phyloP scores from a whole-genome alignment of 2,888 invertebrate genomes.

The Criorhina ranunculi region DNA sequence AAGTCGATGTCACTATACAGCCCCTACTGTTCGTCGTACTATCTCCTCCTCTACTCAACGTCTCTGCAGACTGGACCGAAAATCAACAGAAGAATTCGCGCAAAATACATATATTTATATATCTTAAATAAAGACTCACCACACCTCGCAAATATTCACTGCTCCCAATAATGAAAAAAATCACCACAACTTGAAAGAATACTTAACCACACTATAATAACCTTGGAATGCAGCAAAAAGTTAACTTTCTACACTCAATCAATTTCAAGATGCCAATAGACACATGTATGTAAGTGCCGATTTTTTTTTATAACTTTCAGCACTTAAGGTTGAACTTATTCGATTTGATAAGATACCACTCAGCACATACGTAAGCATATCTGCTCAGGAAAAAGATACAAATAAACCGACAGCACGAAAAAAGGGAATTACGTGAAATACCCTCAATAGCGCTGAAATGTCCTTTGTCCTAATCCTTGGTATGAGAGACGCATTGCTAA shows the following conservation, averaged over 20 bases:
- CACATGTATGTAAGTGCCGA: background rate
- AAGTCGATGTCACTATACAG: too few relatives aligned
- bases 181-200: background rate
- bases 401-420: constrained; percentile 20
- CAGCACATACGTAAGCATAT: constrained; percentile 20
- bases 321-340: constrained; percentile 21
- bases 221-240: background rate
- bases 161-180: background rate
- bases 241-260: constrained; percentile 11
- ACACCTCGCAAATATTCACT: background rate
- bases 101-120: too few relatives aligned
- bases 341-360: constrained; percentile 19
- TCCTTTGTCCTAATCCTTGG: constrained; percentile 44
- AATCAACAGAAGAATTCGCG: too few relatives aligned
- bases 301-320: constrained; percentile 18
- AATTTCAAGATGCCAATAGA: background rate
- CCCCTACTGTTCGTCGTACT: too few relatives aligned
- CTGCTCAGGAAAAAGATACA: constrained; percentile 23
- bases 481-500: constrained; percentile 51
- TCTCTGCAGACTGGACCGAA: too few relatives aligned
- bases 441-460: constrained; percentile 41
- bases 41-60: too few relatives aligned
- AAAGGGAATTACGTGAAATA: constrained; percentile 46
- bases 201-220: background rate
- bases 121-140: too few relatives aligned